Evolutionary conservation across 1,140 invertebrate genomes (phyloP), one percentile per base, ranked within the genome.

Genomic region (Drosophila pachea): DNA sequence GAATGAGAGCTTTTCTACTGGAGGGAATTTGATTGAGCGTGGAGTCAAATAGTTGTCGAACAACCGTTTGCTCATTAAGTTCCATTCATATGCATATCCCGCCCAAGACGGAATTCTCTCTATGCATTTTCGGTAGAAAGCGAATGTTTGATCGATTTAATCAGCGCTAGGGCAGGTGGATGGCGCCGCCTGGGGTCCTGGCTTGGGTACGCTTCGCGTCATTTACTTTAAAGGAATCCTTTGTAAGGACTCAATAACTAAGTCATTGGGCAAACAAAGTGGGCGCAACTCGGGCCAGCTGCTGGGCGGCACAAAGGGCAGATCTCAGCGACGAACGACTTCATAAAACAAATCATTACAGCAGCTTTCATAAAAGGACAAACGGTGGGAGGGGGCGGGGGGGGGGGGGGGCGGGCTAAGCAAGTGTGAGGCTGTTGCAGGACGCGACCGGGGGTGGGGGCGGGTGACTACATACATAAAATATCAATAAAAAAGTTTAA

Each of bases 401-500:
- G n/a, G n/a, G n/a, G n/a, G n/a, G n/a, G n/a, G n/a, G n/a, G n/a
- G n/a, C n/a, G 22, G 22, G 22, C 22, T 3, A 22, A 22, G 22
- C 1, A 22, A 22, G 22, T 22, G 22, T 55, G 42, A 55, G 43
- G 16, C 35, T 35, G 12, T 5, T 11, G n/a, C 5, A 55, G 38
- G 16, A 32, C 32, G 3, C 35, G 11, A 9, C 1, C 47, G 42
- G 47, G 47, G 7, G 45, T 9, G 16, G 5, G 16, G 43, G 22
- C 14, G 67, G 38, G 35, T n/a, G 40, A 69, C 66, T 58, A 73
- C 82, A 84, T 74, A 84, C 79, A 79, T 84, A 84, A 84, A 84
- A 86, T 84, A 84, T 84, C 79, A 84, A 84, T 84, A 84, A 84
- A 84, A 76, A 83, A 83, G 76, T 84, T 84, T 83, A 86, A 84